phyloP scores from a whole-genome alignment of 2,888 invertebrate genomes.

The Lasioglossum villosulum region DNA sequence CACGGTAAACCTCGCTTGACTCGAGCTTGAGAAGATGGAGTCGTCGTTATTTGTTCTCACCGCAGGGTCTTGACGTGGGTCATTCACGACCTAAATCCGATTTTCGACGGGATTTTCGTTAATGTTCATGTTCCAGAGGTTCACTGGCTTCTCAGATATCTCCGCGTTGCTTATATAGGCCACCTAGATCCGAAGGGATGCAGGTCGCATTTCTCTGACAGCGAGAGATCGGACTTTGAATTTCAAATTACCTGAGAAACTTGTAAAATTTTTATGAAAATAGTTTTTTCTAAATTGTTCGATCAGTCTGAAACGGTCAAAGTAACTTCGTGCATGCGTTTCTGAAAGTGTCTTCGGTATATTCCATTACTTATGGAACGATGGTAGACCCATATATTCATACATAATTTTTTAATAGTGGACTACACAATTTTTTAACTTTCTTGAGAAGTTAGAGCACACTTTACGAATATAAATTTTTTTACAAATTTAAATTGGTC shows the following conservation, averaged over 20 bases:
- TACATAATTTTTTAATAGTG: no score
- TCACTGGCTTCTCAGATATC: background rate
- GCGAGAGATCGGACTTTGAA: background rate
- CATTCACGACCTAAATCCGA: conserved; percentile 46
- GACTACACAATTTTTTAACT: no score
- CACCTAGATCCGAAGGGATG: background rate
- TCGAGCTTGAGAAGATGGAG: conserved; percentile 70
- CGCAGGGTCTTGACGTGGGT: conserved; percentile 52
- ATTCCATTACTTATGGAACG: background rate
- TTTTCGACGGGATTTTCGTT: conserved; percentile 23
- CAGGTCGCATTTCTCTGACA: background rate
- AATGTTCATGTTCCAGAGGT: background rate
- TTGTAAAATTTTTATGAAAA: no score
- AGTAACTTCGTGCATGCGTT: no score
- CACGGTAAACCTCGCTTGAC: conserved; percentile 70
- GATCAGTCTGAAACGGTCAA: no score
- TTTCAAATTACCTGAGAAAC: background rate
- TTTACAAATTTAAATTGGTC: no score
- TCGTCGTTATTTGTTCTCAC: conserved; percentile 76
- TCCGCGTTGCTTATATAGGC: background rate
- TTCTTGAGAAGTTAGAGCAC: no score
- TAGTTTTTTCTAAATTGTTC: no score
- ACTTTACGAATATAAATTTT: no score
- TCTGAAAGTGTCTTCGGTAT: no score
- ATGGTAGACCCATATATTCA: no score